Evolutionary conservation across 2,888 invertebrate species (phyloP), one percentile per base, ranked within the genome.

Genomic region (Acrobasis consociella): DNA sequence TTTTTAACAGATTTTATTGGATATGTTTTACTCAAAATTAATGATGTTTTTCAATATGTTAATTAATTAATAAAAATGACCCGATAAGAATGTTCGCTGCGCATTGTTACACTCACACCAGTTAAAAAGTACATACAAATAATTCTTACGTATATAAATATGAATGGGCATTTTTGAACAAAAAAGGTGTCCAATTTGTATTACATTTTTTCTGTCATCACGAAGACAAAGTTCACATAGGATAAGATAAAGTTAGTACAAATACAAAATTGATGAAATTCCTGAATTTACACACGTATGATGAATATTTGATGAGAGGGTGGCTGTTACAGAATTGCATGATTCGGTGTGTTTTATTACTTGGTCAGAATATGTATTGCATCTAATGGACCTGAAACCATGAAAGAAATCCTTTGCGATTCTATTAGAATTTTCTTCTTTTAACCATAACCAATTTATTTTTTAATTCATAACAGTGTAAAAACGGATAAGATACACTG

Each of bases 81-180:
- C 13, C 7, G 3, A 46, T 46, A 13, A 46, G 46, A 46, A 46
- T 42, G 46, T 46, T 46, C 46, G 46, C 51, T 17, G 51, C 52
- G 60, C 65, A 61, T 17, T 49, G 61, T 61, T 64, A 64, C 64
- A 60, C 58, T 49, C 11, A 11, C 51, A 51, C 17, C 16, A 51
- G 11, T 22, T 11, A 51, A 51, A 17, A 22, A 51, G 17, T 51
- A 17, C 51, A 51, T 51, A 51, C 11, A 51, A 51, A 52, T 31
- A n/a, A 31, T 31, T 52, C 16, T 52, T 52, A 9, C 13, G 31
- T 22, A 22, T 9, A 49, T 17, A 10, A 52, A 52, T 52, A 52
- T 31, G n/a, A n/a, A n/a, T n/a, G 13, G 31, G 7, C 31, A 37
- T 52, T 37, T 52, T 31, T 52, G 13, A 52, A n/a, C 10, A 10